These are phyloP conservation scores for Rousettus leschenaultii DNA, from an alignment of 2,113 vertebrate species.

Conservation along the genomic window DNA sequence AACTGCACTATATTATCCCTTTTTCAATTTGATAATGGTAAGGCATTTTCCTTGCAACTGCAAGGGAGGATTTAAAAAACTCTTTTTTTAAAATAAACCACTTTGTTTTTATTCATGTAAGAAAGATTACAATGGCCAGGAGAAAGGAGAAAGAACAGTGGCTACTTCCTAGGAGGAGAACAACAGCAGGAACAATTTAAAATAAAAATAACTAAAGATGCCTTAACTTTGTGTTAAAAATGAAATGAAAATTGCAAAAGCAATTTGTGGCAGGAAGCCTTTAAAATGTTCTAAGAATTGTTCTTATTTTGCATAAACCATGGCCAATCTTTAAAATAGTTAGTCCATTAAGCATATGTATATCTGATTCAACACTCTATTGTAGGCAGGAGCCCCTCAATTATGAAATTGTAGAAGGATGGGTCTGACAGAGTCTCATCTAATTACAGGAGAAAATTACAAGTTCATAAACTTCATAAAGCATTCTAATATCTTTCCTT, in stretches of 20 bases:
- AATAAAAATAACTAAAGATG: conserved; percentile 74
- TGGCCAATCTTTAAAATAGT: conserved; percentile 69
- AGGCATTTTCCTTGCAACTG: conserved; percentile 59
- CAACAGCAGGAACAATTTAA: conserved; percentile 73
- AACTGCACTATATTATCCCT: conserved; percentile 53
- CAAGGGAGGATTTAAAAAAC: conserved; percentile 50
- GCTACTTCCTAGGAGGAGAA: conserved; percentile 56
- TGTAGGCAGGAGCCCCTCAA: conserved; percentile 48
- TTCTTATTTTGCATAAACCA: conserved; percentile 68
- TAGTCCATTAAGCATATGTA: conserved; percentile 61
- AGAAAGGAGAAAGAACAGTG: conserved; percentile 67
- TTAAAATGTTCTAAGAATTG: conserved; percentile 66
- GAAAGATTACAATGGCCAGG: conserved; percentile 69
- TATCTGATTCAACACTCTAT: conserved; percentile 53
- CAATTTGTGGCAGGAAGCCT: conserved; percentile 71
- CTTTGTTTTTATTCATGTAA: conserved; percentile 73
- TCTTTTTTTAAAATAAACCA: conserved; percentile 36
- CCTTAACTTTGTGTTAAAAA: conserved; percentile 72
- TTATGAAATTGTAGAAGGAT: conserved; percentile 68
- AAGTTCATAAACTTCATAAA: conserved; percentile 70
- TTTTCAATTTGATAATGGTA: conserved; percentile 69
- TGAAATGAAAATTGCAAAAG: conserved; percentile 76
- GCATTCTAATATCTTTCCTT: conserved; percentile 52
- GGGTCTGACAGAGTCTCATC: conserved; percentile 52
- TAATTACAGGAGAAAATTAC: conserved; percentile 67